Conservation (phyloP, 2,113 vertebrate genomes). For the Copsychus sechellarum region DNA sequence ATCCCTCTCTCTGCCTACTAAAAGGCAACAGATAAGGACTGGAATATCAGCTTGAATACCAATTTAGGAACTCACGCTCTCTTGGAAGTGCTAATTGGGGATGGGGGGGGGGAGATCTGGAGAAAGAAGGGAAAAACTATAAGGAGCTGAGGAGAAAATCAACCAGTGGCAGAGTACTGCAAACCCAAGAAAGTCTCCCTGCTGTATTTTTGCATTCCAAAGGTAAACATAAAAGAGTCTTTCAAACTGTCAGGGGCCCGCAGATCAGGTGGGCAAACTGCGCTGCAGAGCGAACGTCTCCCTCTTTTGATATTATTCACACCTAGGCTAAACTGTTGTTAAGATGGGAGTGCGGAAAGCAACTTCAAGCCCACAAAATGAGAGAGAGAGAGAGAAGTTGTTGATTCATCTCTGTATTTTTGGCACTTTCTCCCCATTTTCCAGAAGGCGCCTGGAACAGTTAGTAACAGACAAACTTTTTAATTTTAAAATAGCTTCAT, state of each 20-base stretch:
- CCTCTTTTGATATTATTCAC: constrained; percentile 50
- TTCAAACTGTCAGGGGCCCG: constrained; percentile 49
- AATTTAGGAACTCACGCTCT: constrained; percentile 31
- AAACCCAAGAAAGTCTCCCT: constrained; percentile 3
- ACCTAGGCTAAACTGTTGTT: constrained; percentile 58
- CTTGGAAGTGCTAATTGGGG: not conserved
- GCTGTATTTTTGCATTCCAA: constrained; percentile 24
- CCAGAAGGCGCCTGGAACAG: constrained; percentile 67
- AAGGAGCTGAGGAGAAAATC: constrained; percentile 5
- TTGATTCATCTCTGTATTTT: constrained; percentile 66
- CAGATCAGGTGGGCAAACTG: constrained; percentile 59
- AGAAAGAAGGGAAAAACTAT: constrained; percentile 7
- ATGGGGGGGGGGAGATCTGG: not conserved
- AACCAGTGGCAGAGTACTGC: constrained; percentile 4
- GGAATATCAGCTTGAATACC: constrained; percentile 40
- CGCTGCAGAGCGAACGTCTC: constrained; percentile 22
- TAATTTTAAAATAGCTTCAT: constrained; percentile 67
- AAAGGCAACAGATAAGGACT: constrained; percentile 39
- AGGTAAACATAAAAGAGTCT: constrained; percentile 50
- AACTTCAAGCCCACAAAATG: constrained; percentile 63
- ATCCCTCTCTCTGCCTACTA: constrained; percentile 12
- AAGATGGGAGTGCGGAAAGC: constrained; percentile 40
- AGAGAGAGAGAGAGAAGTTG: constrained; percentile 47
- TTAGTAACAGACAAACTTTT: constrained; percentile 67
- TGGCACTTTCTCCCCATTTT: constrained; percentile 57